Percentiles rank a stretch among this genome's conserved stretches.
Evolutionary conservation across 2,888 invertebrate species (phyloP).

Genomic region (Eristalis intricaria): DNA sequence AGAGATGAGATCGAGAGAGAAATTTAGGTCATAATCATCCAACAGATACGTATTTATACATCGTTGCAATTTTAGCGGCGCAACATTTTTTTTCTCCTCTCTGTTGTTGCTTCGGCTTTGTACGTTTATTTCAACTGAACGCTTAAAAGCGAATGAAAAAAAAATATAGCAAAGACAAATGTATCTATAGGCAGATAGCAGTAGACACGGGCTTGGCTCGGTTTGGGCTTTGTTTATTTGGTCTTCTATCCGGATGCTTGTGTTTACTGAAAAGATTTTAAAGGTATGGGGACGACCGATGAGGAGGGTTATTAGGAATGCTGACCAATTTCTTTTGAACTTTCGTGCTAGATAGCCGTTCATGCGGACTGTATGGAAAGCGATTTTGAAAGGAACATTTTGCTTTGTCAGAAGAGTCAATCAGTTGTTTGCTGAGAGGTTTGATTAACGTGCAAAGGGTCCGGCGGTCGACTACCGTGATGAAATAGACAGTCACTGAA

Average conservation of each 20-base stretch:
- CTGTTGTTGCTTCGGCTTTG: neutral
- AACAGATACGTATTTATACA: constrained; percentile 55
- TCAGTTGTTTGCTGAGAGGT: neutral
- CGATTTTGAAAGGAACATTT: neutral
- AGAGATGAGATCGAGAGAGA: constrained; percentile 58
- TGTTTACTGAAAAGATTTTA: constrained; percentile 30
- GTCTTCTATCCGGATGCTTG: constrained; percentile 26
- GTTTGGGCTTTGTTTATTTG: constrained; percentile 31
- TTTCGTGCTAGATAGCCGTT: constrained; percentile 15
- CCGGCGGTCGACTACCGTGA: neutral
- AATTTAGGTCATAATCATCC: constrained; percentile 69
- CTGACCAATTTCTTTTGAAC: constrained; percentile 20
- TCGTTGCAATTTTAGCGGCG: constrained; percentile 39
- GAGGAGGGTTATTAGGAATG: neutral
- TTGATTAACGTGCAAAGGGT: neutral
- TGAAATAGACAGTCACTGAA: too few relatives aligned
- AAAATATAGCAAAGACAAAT: neutral
- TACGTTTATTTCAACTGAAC: constrained; percentile 1
- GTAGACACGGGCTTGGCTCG: constrained; percentile 1
- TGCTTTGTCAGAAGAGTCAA: neutral
- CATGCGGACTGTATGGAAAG: neutral
- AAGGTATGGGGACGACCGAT: neutral
- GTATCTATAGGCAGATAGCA: constrained; percentile 3
- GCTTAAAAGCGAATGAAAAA: neutral
- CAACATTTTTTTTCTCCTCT: neutral